Conservation (phyloP, 1,140 invertebrate genomes). For the Chrysopa pallens region DNA sequence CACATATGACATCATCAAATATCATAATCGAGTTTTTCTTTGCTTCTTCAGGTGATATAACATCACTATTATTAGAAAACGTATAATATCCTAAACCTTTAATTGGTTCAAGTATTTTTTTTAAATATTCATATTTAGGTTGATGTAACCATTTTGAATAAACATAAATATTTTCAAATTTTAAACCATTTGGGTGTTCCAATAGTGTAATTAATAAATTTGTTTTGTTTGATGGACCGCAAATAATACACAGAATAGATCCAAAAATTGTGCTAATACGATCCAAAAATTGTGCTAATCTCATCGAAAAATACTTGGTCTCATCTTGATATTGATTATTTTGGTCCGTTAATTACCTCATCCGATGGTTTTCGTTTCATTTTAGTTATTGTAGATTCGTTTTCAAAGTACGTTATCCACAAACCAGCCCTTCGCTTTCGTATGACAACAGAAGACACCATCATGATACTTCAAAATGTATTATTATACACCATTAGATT, state of each 20-base stretch:
- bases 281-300: too few relatives aligned
- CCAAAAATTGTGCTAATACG: too few relatives aligned
- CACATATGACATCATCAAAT: constrained; percentile 18
- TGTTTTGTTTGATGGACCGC: constrained; percentile 15
- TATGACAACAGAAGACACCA: too few relatives aligned
- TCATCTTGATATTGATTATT: too few relatives aligned
- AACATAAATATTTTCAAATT: constrained; percentile 17
- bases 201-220: constrained; percentile 14
- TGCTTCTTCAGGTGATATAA: constrained; percentile 9
- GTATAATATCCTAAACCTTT: constrained; percentile 11
- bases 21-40: constrained; percentile 17
- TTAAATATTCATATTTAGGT: constrained; percentile 13
- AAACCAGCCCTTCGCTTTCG: too few relatives aligned
- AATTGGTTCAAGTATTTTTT: constrained; percentile 8
- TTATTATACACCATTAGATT: too few relatives aligned
- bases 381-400: too few relatives aligned
- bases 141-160: constrained; percentile 17
- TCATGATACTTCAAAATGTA: too few relatives aligned
- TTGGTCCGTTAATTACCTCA: too few relatives aligned
- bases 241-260: constrained; percentile 7
- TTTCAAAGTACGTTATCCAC: too few relatives aligned
- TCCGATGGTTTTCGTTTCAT: too few relatives aligned
- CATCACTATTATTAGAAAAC: constrained; percentile 13
- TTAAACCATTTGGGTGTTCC: constrained; percentile 10
- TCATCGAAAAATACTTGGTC: too few relatives aligned